Evolutionary conservation across 1,140 invertebrate genomes (phyloP).

Genomic region (Tigriopus japonicus): DNA sequence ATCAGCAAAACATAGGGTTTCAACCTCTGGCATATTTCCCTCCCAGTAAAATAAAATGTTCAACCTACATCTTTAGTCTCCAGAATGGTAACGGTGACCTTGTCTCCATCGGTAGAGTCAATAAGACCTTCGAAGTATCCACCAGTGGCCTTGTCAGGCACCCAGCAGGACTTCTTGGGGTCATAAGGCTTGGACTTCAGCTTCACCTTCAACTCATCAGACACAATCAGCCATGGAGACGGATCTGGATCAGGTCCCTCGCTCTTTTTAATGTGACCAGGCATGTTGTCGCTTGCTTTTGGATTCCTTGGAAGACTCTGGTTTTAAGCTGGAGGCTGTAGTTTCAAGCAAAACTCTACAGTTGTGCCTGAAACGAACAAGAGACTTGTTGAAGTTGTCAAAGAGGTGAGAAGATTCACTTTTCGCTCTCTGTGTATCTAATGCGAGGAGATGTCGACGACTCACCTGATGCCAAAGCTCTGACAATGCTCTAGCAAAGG

Average conservation of each 20-base stretch:
- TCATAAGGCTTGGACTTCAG: constrained; percentile 41
- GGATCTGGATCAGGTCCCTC: constrained; percentile 60
- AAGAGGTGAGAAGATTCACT: too few species aligned
- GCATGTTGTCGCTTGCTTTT: constrained; percentile 16
- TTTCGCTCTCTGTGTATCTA: too few species aligned
- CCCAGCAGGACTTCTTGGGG: constrained; percentile 19
- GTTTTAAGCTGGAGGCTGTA: not conserved
- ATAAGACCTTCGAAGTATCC: constrained; percentile 30
- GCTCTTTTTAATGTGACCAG: constrained; percentile 20
- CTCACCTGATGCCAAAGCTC: too few species aligned
- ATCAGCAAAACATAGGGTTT: not conserved
- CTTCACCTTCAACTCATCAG: constrained; percentile 68
- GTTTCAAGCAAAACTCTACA: too few species aligned
- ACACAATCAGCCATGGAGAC: constrained; percentile 76
- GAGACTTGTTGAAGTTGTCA: too few species aligned
- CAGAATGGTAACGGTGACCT: constrained; percentile 51
- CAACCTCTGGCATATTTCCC: not conserved
- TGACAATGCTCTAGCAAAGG: too few species aligned
- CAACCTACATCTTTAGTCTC: constrained; percentile 52
- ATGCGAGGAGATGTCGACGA: too few species aligned
- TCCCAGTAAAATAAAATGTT: not conserved
- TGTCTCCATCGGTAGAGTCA: constrained; percentile 18
- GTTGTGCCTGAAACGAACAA: too few species aligned
- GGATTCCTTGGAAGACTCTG: not conserved
- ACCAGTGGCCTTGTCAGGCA: constrained; percentile 15